Percentiles rank a stretch among this genome's conserved stretches.
These are phyloP conservation scores for Phlogophora meticulosa DNA, from an alignment of 2,888 invertebrate species.

Conservation along the genomic window DNA sequence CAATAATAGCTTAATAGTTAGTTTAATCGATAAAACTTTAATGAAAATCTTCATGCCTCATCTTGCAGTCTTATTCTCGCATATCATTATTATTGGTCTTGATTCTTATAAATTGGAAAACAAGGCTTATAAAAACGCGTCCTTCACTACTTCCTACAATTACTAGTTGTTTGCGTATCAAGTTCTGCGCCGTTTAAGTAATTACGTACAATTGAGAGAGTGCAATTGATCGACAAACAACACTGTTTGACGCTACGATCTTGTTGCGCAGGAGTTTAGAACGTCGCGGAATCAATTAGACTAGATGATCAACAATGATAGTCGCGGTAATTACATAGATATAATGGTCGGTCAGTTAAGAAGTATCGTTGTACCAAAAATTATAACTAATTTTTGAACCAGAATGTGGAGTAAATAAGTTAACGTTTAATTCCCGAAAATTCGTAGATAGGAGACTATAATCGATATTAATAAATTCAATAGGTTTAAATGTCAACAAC, in stretches of 20 bases:
- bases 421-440: constrained; percentile 1
- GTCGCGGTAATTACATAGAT: background rate
- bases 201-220: constrained; percentile 46
- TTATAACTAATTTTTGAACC: constrained; percentile 6
- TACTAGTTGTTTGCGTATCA: constrained; percentile 50
- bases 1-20: background rate
- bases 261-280: constrained; percentile 33
- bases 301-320: constrained; percentile 22
- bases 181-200: constrained; percentile 36
- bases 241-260: constrained; percentile 21
- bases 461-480: constrained; percentile 27
- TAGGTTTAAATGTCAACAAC: constrained; percentile 46
- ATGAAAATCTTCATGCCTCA: constrained; percentile 1
- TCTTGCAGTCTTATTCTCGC: background rate
- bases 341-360: constrained; percentile 10
- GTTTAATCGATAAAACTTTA: constrained; percentile 1
- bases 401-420: constrained; percentile 5
- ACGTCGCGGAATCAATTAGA: constrained; percentile 18
- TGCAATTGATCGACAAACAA: constrained; percentile 56
- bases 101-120: constrained; percentile 9
- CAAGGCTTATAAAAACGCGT: constrained; percentile 36
- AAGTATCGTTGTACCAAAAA: background rate
- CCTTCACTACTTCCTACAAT: constrained; percentile 57
- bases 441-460: constrained; percentile 1
- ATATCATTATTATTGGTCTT: constrained; percentile 16